Evolutionary conservation across 1,140 invertebrate genomes (phyloP), one percentile per base, ranked within the genome.

Genomic region (Drosophila teissieri): DNA sequence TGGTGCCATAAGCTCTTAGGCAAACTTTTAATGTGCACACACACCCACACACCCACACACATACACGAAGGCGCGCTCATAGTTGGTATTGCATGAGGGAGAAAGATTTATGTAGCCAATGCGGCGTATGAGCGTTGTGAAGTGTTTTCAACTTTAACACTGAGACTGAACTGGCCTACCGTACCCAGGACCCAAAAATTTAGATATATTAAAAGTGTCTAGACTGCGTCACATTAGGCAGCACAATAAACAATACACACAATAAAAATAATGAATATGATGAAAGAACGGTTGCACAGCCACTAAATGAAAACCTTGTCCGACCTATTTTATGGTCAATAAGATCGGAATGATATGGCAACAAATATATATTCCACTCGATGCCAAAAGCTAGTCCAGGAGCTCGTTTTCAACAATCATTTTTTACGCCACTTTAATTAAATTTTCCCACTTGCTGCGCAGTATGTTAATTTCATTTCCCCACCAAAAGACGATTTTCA

Each of bases 1-100:
- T 88, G 83, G 83, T 73, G 83, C 75, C 79, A 88, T 86, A 88
- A 88, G 84, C 83, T 86, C 76, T 83, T 79, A 83, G 79, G 75
- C 70, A 89, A 86, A 86, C 70, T 86, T 86, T 86, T 88, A 88
- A 86, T 86, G 83, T 73, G 69, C 82, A 82, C 51, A 69, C 64
- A 60, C 52, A 46, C 53, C 48, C 11, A 45, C 56, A 42, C 64
- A 55, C 52, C 44, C 53, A 51, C 14, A 45, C 56, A 51, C 61
- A 45, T 36, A 36, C 56, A 24, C 24, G 4, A 24, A 24, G 24
- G 5, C 4, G 24, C 4, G 24, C 24, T 24, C 52, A 64, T 67
- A 76, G 73, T 60, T 57, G 56, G 17, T 11, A 40, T 56, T 42
- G 56, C 67, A 57, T 8, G 31, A 54, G 57, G 58, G 56, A 19